Evolutionary conservation across 2,113 vertebrate genomes (phyloP), one percentile per base, ranked within the genome.

Genomic region (Seriola rivoliana): DNA sequence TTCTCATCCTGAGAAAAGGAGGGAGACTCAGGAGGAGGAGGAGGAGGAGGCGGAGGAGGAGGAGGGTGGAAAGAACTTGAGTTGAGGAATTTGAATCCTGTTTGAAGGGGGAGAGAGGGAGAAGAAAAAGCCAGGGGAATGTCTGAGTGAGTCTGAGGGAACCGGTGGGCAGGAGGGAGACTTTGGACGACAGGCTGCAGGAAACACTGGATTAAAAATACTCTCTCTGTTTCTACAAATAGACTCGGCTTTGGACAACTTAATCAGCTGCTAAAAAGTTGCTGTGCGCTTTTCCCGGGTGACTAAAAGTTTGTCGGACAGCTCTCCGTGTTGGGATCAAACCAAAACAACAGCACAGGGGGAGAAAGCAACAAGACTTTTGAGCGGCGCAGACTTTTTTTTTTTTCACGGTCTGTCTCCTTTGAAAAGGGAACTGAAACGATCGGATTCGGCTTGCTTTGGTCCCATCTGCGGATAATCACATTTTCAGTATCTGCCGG

Each of bases 21-120:
- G 89, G 50, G 75, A 80, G 85, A 62, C 65, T 64, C 62, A 71
- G 87, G 77, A 19, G 78, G 78, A 71, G 63, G 60, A 58, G 64
- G 75, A 59, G 81, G 60, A 62, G 64, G 75, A 55, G 81, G 60
- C 68, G 50, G 74, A 67, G 67, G 75, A 59, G 71, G 71, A 82
- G 87, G 80, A 89, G 90, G 88, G 82, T 71, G 89, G 91, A 92
- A 88, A 93, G 81, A 91, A 89, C 80, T 93, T 87, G 90, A 91
- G 93, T 93, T 90, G 75, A 95, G 93, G 95, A 95, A 95, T 96
- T 94, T 91, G 91, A 92, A 84, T 91, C 90, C 64, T 92, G 91
- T 85, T 89, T 85, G 89, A 77, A 90, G 84, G 86, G 77, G 84
- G 81, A 76, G 82, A 78, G 80, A 80, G 78, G 52, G 76, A 63